phyloP scores from a whole-genome alignment of 2,888 invertebrate species.

The Tetragnatha montana region DNA sequence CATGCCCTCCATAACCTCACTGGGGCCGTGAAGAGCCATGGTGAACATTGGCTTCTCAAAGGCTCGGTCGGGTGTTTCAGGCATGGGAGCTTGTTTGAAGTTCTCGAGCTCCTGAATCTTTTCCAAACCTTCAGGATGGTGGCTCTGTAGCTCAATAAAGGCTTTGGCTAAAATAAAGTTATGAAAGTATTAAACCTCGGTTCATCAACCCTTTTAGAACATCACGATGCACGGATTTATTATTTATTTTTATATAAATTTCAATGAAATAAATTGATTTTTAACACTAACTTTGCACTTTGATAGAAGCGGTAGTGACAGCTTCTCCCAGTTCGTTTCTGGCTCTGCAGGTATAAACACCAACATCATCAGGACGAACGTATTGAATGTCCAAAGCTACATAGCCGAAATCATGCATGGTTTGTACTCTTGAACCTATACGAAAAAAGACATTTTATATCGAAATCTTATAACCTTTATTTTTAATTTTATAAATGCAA shows the following conservation, averaged over 20 bases:
- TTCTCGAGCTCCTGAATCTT: constrained; percentile 91
- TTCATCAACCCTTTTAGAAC: background rate
- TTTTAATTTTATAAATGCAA: background rate
- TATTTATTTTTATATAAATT: background rate
- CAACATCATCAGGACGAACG: constrained; percentile 91
- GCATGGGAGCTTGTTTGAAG: constrained; percentile 81
- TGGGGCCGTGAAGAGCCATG: constrained; percentile 89
- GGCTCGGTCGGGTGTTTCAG: constrained; percentile 86
- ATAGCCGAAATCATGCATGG: constrained; percentile 96
- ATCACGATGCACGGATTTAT: background rate
- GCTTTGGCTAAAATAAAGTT: constrained; percentile 84
- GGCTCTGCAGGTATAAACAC: constrained; percentile 96
- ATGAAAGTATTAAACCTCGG: background rate
- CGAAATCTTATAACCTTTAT: too few species aligned
- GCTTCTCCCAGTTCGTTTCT: constrained; percentile 88
- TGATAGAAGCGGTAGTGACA: constrained; percentile 75
- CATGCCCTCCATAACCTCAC: constrained; percentile 89
- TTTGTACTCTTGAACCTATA: constrained; percentile 88
- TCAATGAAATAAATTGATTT: background rate
- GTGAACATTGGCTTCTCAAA: constrained; percentile 94
- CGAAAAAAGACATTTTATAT: background rate
- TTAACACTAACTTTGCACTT: constrained; percentile 74
- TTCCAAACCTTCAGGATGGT: constrained; percentile 94
- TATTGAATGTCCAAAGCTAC: constrained; percentile 94
- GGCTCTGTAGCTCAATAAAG: constrained; percentile 89